Evolutionary conservation across 2,888 invertebrate species (phyloP).

Genomic region (Blastobasis adustella): DNA sequence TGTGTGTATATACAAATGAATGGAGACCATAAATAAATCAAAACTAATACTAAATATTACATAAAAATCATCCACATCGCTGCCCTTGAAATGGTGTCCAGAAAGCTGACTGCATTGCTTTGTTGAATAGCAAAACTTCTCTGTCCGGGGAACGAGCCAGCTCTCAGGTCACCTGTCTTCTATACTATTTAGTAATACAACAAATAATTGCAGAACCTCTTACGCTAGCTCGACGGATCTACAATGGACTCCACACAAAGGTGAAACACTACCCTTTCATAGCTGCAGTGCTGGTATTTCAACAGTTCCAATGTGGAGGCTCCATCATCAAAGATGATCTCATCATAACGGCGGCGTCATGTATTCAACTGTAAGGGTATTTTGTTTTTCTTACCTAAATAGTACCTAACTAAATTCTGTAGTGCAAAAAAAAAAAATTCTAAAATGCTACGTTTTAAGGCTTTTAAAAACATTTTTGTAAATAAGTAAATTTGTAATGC

Average conservation of each 20-base stretch:
- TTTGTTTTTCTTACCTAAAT: not conserved
- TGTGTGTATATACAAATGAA: not conserved
- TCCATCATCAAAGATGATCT: conserved; percentile 53
- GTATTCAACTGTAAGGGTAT: conserved; percentile 49
- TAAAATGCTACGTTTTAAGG: not conserved
- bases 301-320: conserved; percentile 48
- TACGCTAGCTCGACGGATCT: conserved; percentile 29
- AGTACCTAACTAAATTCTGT: not conserved
- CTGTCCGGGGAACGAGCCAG: not conserved
- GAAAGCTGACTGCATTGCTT: no score
- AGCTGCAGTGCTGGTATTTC: conserved; percentile 48
- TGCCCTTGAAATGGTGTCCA: no score
- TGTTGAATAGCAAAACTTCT: not conserved
- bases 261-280: conserved; percentile 53
- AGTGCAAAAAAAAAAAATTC: no score
- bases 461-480: not conserved
- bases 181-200: not conserved
- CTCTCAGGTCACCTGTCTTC: not conserved
- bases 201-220: not conserved
- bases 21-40: not conserved
- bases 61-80: not conserved
- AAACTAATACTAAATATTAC: not conserved
- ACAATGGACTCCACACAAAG: conserved; percentile 30
- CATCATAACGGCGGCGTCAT: conserved; percentile 54
- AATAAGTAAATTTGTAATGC: no score